These are phyloP conservation scores for Oophaga pumilio DNA, from an alignment of 2,113 vertebrate genomes.

Conservation along the genomic window DNA sequence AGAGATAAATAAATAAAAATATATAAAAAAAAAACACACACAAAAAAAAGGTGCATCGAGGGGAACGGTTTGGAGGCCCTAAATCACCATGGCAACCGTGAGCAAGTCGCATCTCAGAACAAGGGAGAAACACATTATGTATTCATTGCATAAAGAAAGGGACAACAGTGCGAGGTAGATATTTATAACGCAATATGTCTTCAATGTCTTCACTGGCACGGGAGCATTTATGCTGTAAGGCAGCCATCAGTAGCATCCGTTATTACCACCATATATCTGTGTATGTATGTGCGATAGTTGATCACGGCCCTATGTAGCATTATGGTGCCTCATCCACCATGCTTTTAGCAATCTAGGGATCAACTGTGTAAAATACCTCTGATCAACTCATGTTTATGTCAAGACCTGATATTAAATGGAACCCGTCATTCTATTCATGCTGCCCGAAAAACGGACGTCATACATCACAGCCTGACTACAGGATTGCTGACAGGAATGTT, in stretches of 20 bases:
- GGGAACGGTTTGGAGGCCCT: conserved; percentile 1
- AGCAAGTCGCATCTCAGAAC: conserved; percentile 26
- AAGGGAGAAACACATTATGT: conserved; percentile 38
- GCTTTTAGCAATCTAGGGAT: neutral
- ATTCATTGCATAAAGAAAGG: conserved; percentile 32
- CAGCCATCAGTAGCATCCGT: neutral
- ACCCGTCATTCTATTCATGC: too few relatives aligned
- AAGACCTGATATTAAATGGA: too few relatives aligned
- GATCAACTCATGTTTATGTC: neutral
- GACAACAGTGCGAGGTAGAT: conserved; percentile 22
- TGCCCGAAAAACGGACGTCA: too few relatives aligned
- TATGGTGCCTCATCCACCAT: too few relatives aligned
- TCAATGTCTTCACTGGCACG: neutral
- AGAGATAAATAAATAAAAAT: conserved; percentile 27
- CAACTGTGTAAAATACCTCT: neutral
- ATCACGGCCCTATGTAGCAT: neutral
- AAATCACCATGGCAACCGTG: conserved; percentile 43
- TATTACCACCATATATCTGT: neutral
- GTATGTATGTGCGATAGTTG: neutral
- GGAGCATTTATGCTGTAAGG: neutral
- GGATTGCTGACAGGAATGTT: too few relatives aligned
- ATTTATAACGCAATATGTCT: conserved; percentile 26
- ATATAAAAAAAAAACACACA: neutral
- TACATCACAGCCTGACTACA: too few relatives aligned
- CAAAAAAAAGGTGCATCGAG: conserved; percentile 18